A percentile compares a stretch with the other conserved stretches of the same genome.
Evolutionary conservation across 2,113 vertebrate genomes (phyloP).

Genomic region (Fulmarus glacialis): DNA sequence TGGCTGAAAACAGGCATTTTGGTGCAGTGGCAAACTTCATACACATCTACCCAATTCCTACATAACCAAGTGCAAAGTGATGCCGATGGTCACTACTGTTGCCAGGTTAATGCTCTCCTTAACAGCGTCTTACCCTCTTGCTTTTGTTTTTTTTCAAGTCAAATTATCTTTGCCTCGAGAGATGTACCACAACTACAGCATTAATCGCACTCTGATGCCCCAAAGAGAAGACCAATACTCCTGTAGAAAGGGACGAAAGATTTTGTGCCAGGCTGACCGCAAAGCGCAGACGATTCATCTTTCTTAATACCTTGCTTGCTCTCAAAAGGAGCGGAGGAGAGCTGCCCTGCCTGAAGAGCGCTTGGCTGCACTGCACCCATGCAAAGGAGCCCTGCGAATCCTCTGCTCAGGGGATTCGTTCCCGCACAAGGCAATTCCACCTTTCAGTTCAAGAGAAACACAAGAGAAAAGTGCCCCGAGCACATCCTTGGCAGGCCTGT

Average conservation of each 20-base stretch:
- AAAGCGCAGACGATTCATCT: neutral
- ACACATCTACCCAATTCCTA: neutral
- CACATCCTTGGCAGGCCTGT: neutral
- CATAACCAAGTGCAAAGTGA: fast-evolving
- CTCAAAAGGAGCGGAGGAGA: neutral
- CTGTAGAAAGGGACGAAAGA: neutral
- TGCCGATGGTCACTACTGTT: neutral
- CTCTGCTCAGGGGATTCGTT: neutral
- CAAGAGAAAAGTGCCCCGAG: neutral
- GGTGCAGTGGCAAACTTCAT: neutral
- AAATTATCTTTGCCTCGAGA: neutral
- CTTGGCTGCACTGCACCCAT: neutral
- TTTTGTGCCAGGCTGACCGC: neutral
- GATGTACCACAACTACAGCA: neutral
- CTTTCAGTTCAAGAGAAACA: neutral
- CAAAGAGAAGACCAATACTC: neutral
- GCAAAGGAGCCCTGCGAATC: neutral
- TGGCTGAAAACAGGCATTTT: neutral
- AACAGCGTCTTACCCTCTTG: neutral
- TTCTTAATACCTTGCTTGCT: neutral
- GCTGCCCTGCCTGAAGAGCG: neutral
- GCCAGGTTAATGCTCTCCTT: neutral
- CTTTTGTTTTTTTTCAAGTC: neutral
- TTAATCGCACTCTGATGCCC: neutral
- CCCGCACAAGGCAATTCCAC: neutral